These are phyloP conservation scores for Xenus cinereus DNA, from an alignment of 2,113 vertebrate genomes.

Conservation along the genomic window DNA sequence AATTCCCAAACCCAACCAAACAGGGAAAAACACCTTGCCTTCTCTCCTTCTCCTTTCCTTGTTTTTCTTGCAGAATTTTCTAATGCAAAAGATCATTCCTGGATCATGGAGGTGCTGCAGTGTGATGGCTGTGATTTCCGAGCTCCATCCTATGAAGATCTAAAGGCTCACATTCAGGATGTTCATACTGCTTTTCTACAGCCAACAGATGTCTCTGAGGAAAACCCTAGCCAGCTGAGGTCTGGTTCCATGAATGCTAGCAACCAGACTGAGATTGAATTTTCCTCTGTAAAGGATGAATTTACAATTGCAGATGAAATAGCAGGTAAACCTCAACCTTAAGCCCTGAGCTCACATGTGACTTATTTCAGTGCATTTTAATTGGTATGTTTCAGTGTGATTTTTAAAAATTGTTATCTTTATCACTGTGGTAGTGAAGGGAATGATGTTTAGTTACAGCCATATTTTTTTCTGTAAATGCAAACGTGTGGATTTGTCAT, in stretches of 20 bases:
- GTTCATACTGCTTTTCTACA: constrained; percentile 96
- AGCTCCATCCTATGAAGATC: constrained; percentile 93
- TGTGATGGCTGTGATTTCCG: constrained; percentile 98
- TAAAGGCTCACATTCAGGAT: constrained; percentile 97
- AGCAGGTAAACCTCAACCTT: constrained; percentile 76
- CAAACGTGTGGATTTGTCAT: neutral
- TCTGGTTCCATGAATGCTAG: constrained; percentile 76
- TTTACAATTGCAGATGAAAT: constrained; percentile 80
- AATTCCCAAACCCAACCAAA: neutral
- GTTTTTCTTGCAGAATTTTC: constrained; percentile 78
- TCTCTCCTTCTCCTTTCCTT: neutral
- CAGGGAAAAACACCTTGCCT: neutral
- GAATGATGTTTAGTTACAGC: neutral
- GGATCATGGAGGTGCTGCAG: constrained; percentile 95
- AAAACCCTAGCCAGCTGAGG: constrained; percentile 61
- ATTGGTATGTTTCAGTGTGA: neutral
- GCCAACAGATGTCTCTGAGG: constrained; percentile 89
- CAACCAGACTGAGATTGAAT: constrained; percentile 82
- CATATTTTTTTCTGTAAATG: neutral
- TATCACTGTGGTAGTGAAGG: neutral
- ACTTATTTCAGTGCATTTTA: neutral
- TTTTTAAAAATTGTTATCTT: neutral
- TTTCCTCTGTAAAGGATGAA: constrained; percentile 83
- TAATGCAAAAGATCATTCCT: constrained; percentile 87
- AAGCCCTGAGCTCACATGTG: neutral